Conservation (phyloP, 2,888 invertebrate species). For the Trimorus sp. region DNA sequence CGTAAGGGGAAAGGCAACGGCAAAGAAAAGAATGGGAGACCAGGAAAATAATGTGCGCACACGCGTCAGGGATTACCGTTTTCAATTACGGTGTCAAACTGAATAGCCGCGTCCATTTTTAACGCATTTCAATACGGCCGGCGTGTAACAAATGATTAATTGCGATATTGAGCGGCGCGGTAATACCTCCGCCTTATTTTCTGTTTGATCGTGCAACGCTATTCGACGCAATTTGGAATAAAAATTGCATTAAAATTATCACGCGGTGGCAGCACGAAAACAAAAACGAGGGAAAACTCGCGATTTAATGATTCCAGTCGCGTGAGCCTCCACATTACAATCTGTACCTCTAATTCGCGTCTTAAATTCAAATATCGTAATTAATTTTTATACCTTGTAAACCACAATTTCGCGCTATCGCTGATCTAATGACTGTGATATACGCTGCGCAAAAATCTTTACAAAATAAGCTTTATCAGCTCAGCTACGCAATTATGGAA, state of each 20-base stretch:
- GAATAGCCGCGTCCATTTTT: not conserved
- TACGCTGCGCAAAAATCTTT: conserved; percentile 42
- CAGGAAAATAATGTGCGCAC: too few relatives aligned
- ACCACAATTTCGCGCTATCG: conserved; percentile 51
- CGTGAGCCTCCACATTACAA: conserved; percentile 42
- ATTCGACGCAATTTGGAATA: conserved; percentile 26
- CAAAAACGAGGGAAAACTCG: not conserved
- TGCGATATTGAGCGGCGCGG: conserved; percentile 23
- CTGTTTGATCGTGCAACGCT: conserved; percentile 20
- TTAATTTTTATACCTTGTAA: conserved; percentile 48
- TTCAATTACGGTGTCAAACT: conserved; percentile 25
- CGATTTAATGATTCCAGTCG: conserved; percentile 31
- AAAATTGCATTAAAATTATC: conserved; percentile 47
- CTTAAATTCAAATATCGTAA: conserved; percentile 57
- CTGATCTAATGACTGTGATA: conserved; percentile 40
- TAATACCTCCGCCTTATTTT: conserved; percentile 14
- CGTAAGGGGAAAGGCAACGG: too few relatives aligned
- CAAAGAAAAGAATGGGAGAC: too few relatives aligned
- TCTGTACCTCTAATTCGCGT: conserved; percentile 31
- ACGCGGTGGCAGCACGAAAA: conserved; percentile 24
- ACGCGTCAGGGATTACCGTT: not conserved
- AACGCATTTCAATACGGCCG: conserved; percentile 3
- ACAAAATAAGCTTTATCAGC: conserved; percentile 54
- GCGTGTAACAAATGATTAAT: conserved; percentile 42
- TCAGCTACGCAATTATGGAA: conserved; percentile 24